phyloP scores from a whole-genome alignment of 2,797 vertebrate species.

The Allobates femoralis region DNA sequence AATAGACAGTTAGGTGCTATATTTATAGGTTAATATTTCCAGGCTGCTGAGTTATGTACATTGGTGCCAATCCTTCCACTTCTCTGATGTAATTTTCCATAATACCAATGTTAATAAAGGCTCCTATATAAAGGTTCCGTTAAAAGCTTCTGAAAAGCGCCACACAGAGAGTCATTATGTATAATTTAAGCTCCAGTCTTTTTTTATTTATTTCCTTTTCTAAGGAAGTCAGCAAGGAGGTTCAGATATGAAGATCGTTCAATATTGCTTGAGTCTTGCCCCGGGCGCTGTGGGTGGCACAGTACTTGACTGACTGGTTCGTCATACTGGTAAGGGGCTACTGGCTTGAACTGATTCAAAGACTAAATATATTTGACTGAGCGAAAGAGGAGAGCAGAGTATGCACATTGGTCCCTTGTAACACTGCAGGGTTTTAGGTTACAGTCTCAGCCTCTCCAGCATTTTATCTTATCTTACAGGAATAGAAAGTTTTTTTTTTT shows the following conservation, averaged over 20 bases:
- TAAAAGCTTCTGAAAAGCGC: neutral
- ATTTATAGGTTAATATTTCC: neutral
- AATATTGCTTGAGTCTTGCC: neutral
- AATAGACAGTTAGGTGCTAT: too few relatives aligned
- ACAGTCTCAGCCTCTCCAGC: slow-evolving; percentile 59
- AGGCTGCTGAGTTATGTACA: neutral
- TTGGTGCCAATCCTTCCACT: neutral
- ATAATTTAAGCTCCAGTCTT: neutral
- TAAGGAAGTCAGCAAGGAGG: too few relatives aligned
- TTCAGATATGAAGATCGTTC: neutral
- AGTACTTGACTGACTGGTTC: neutral
- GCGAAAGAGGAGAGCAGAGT: slow-evolving; percentile 3
- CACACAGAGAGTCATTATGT: slow-evolving; percentile 21
- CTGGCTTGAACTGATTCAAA: slow-evolving; percentile 19
- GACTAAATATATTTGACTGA: slow-evolving; percentile 39
- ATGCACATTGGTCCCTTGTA: slow-evolving; percentile 33
- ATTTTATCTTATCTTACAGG: slow-evolving; percentile 82
- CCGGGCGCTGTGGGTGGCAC: neutral
- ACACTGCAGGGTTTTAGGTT: slow-evolving; percentile 58
- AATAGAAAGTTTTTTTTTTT: slow-evolving; percentile 79
- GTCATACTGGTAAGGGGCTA: slow-evolving; percentile 16
- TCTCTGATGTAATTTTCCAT: neutral
- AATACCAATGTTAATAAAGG: neutral
- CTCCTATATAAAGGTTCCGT: neutral
- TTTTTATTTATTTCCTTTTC: neutral